phyloP scores from a whole-genome alignment of 2,888 invertebrate genomes.

The Biston stratarius region DNA sequence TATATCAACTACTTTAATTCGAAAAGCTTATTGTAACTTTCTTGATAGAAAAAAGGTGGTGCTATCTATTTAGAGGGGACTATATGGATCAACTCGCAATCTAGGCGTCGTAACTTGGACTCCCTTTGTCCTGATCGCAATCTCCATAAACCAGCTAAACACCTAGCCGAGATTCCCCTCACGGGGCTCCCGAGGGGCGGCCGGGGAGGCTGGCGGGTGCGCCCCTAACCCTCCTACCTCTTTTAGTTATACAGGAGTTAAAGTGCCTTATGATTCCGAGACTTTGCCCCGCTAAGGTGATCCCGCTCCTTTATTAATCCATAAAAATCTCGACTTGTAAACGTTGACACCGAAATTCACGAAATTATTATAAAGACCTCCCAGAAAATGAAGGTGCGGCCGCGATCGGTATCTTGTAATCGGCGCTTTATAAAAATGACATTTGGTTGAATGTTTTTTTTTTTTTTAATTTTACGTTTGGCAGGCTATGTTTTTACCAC shows the following conservation, averaged over 20 bases:
- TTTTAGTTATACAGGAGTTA: conserved; percentile 70
- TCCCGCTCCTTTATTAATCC: conserved; percentile 70
- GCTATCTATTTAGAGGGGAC: conserved; percentile 61
- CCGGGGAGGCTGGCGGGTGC: conserved; percentile 39
- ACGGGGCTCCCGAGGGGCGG: conserved; percentile 54
- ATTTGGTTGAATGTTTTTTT: conserved; percentile 21
- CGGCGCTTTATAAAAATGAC: conserved; percentile 38
- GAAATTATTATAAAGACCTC: conserved; percentile 60
- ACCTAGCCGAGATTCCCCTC: conserved; percentile 78
- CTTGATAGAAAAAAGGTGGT: conserved; percentile 58
- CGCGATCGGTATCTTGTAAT: conserved; percentile 31
- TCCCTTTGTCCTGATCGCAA: conserved; percentile 84
- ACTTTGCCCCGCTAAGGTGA: conserved; percentile 61
- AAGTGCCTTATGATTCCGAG: conserved; percentile 77
- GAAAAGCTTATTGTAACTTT: conserved; percentile 54
- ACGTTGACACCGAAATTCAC: conserved; percentile 59
- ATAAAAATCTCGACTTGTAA: conserved; percentile 63
- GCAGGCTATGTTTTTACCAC: conserved; percentile 38
- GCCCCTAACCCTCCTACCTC: conserved; percentile 50
- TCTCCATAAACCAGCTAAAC: conserved; percentile 85
- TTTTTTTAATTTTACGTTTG: too few relatives aligned
- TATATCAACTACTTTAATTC: conserved; percentile 32
- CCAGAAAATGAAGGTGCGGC: conserved; percentile 42
- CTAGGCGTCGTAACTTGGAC: conserved; percentile 77
- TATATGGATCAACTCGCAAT: conserved; percentile 75